Evolutionary conservation across 2,888 invertebrate genomes (phyloP).

Genomic region (Tenthredo distinguenda): DNA sequence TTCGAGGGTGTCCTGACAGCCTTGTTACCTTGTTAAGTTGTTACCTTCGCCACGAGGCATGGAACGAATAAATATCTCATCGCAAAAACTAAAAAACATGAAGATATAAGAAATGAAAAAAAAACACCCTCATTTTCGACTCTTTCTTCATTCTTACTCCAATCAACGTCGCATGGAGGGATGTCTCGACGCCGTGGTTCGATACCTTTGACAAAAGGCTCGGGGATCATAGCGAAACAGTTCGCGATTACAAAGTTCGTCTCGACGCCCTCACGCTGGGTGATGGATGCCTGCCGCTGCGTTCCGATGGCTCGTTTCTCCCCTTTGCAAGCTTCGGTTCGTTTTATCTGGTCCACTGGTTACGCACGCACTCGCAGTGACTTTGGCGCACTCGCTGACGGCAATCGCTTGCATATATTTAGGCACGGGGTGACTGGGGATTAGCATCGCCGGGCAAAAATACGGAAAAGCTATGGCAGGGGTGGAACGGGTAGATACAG

Average conservation of each 20-base stretch:
- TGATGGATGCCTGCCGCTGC: conserved; percentile 50
- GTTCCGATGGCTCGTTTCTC: conserved; percentile 30
- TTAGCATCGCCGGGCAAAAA: conserved; percentile 46
- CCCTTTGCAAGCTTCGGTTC: conserved; percentile 30
- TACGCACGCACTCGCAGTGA: conserved; percentile 31
- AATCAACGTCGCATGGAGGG: neutral
- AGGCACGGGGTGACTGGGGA: conserved; percentile 40
- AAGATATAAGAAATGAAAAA: neutral
- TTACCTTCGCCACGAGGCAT: conserved; percentile 47
- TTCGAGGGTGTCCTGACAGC: conserved; percentile 34
- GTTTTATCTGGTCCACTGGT: conserved; percentile 48
- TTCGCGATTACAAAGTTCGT: conserved; percentile 48
- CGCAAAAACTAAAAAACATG: neutral
- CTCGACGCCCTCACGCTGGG: conserved; percentile 51
- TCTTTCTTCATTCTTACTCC: neutral
- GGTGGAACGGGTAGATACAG: neutral
- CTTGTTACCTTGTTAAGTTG: conserved; percentile 49
- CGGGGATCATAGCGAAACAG: conserved; percentile 38
- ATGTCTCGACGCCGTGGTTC: neutral
- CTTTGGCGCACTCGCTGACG: neutral
- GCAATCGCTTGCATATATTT: conserved; percentile 51
- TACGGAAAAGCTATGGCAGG: conserved; percentile 19
- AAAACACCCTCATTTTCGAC: neutral
- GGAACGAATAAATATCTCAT: conserved; percentile 42
- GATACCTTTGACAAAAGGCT: conserved; percentile 28